Base-by-base conservation (phyloP, 23 tunicate genomes). In the Ciona savignyi region DNA sequence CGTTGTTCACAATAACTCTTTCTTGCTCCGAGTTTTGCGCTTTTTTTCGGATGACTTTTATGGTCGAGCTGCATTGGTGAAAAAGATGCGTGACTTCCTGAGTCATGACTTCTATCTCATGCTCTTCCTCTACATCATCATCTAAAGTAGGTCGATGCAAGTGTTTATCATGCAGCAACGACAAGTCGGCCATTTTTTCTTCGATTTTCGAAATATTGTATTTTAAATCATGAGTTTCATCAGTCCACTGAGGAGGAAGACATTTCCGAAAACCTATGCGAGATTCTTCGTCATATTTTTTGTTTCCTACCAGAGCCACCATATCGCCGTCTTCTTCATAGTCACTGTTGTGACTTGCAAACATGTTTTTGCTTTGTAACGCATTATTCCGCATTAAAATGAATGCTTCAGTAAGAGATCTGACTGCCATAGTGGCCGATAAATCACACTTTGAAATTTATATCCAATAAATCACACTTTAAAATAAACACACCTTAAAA, bases 381-480 rank as follows among this genome's bases (percentile, higher is more conserved):
- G 97, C 97, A 81, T 90, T 90, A 60, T 90, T 90, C 33, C 97
- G 51, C 90, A 90, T 74, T 33, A 90, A 34, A 27, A 90, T 66
- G 34, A 83, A 90, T 1, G 68, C 86, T 32, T 80, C 86, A 30
- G 90, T 83, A 35, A 90, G 82, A 0, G 97, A 90, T 23, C 97
- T 63, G 4, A 81, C 88, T 34, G 83, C 80, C 97, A 90, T 90
- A 24, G 15, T 76, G n/a, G n/a, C n/a, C n/a, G n/a, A n/a, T n/a
- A n/a, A n/a, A n/a, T n/a, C n/a, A n/a, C n/a, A n/a, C n/a, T n/a
- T n/a, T n/a, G n/a, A n/a, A n/a, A n/a, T n/a, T n/a, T n/a, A n/a
- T n/a, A n/a, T n/a, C n/a, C n/a, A n/a, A n/a, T n/a, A n/a, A n/a
- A n/a, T n/a, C n/a, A n/a, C n/a, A n/a, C n/a, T n/a, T n/a, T n/a